Base-by-base conservation (phyloP, 2,888 invertebrate genomes). In the Ormyrus labotus region DNA sequence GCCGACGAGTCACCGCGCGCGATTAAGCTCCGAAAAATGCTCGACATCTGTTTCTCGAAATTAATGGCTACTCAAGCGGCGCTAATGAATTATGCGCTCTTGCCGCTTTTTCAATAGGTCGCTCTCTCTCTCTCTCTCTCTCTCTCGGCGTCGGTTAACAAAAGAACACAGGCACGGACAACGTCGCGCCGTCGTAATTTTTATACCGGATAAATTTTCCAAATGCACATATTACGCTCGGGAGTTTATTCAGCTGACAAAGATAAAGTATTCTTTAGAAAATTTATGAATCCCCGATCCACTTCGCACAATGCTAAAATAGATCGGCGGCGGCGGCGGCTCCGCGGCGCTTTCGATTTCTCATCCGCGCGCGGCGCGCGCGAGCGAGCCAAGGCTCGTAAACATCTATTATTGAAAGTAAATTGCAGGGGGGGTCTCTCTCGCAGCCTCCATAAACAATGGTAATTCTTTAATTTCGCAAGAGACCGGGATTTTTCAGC, bases 331-430 rank as follows among this genome's bases (percentile, higher is more conserved):
- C 73, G 71, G 71, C n/a, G 10, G n/a, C 45, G 13, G 34, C 45
- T 57, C 34, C 5, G 5, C n/a, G 48, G 68, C 60, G 58, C 19
- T 71, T 65, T 71, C 76, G 80, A 76, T 76, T 65, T 74, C 73
- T 73, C 76, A 53, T 63, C 51, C 47, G 45, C 19, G 60, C 19
- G 19, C 19, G 19, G 19, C 11, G 53, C 11, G 50, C 45, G 1
- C 55, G 11, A 34, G 58, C 69, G 60, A 60, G 78, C 50, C 77
- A 68, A 6, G 51, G 69, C 81, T 81, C 81, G 81, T 81, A 81
- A 81, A 81, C 81, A 81, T 81, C 78, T 71, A 68, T 76, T 86
- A 85, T 84, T 81, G 84, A 82, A 75, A 83, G 84, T 85, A 85
- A 86, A 85, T 85, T 78, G 81, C 82, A 81, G 83, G 80, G 78